Percentiles rank a stretch among this genome's conserved stretches.
These are phyloP conservation scores for Spilogale gracilis DNA, from an alignment of 2,113 vertebrate genomes.

Conservation along the genomic window DNA sequence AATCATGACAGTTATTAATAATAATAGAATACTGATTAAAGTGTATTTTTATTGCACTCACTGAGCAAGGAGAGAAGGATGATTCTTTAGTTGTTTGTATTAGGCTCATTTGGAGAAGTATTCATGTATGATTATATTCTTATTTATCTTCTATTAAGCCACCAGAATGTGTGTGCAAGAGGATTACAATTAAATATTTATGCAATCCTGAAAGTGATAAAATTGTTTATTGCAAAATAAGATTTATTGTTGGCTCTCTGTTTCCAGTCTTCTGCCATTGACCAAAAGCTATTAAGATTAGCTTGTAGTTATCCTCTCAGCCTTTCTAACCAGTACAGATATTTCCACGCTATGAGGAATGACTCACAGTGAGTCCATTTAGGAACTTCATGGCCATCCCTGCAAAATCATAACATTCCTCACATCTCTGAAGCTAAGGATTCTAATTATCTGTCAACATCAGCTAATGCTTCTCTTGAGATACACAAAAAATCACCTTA, in stretches of 20 bases:
- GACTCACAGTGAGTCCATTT: not conserved
- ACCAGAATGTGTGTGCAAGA: constrained; percentile 30
- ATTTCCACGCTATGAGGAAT: not conserved
- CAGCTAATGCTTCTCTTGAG: constrained; percentile 59
- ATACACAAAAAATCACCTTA: constrained; percentile 35
- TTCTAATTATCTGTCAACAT: constrained; percentile 53
- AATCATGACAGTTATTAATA: constrained; percentile 43
- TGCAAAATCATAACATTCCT: not conserved
- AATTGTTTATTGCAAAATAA: constrained; percentile 68
- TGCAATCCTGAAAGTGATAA: constrained; percentile 61
- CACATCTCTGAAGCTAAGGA: not conserved
- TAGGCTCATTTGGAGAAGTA: constrained; percentile 13
- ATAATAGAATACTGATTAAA: constrained; percentile 45
- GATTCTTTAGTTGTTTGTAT: not conserved
- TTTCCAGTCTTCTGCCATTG: constrained; percentile 43
- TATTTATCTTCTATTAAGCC: constrained; percentile 55
- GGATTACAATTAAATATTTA: constrained; percentile 65
- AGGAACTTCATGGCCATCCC: not conserved
- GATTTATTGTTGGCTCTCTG: not conserved
- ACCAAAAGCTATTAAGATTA: constrained; percentile 23
- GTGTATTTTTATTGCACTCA: not conserved
- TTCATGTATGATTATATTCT: not conserved
- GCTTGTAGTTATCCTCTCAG: not conserved
- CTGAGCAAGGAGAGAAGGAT: not conserved
- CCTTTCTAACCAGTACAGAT: not conserved